Evolutionary conservation across 2,888 invertebrate genomes (phyloP).

Genomic region (Volucella inanis): DNA sequence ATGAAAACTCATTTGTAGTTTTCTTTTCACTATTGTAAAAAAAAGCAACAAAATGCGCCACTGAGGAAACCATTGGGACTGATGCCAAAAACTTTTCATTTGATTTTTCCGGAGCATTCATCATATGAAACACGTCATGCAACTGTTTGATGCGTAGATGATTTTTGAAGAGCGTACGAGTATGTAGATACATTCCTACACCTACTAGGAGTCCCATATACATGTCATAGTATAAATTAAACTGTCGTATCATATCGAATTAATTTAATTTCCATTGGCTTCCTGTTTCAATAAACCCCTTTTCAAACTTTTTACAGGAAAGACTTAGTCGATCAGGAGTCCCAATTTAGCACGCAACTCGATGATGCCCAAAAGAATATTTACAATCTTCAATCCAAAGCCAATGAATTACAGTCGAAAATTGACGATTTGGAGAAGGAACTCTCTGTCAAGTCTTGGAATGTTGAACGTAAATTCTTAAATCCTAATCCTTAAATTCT

Average conservation of each 20-base stretch:
- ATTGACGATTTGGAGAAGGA: conserved; percentile 82
- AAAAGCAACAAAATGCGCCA: neutral
- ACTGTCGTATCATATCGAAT: neutral
- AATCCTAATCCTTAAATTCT: neutral
- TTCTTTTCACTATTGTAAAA: neutral
- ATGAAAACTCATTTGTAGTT: conserved; percentile 17
- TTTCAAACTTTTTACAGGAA: conserved; percentile 77
- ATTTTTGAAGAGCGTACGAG: no score
- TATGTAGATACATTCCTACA: no score
- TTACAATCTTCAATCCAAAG: conserved; percentile 80
- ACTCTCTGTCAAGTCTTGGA: conserved; percentile 82
- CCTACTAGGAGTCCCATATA: no score
- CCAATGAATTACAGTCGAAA: conserved; percentile 80
- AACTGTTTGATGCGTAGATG: no score
- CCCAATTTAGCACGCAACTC: conserved; percentile 81
- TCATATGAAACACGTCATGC: neutral
- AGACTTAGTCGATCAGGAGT: conserved; percentile 82
- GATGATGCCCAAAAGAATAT: conserved; percentile 82
- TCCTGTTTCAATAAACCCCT: neutral
- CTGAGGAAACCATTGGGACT: neutral
- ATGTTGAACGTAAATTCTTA: conserved; percentile 81
- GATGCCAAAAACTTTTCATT: conserved; percentile 8
- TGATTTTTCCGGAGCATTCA: neutral
- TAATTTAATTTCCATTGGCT: neutral
- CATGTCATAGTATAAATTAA: neutral